A percentile compares a stretch with the other conserved stretches of the same genome.
Evolutionary conservation across 2,888 invertebrate genomes (phyloP).

Genomic region (Caenorhabditis sp.): DNA sequence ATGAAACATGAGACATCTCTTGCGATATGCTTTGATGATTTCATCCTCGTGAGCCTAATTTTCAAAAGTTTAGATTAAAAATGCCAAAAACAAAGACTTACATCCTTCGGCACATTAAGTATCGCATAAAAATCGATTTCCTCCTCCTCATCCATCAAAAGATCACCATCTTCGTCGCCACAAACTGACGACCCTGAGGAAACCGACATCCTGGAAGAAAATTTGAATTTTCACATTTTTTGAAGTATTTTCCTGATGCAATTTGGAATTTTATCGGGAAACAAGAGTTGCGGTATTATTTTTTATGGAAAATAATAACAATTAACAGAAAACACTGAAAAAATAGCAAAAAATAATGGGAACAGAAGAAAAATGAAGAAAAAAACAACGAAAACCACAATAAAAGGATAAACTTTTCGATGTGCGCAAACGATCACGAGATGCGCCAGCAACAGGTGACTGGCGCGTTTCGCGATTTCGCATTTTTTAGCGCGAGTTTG

Average conservation of each 20-base stretch:
- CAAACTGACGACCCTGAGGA: conserved; percentile 72
- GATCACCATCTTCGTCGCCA: conserved; percentile 72
- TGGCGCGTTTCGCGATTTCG: not conserved
- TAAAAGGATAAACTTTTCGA: too few relatives aligned
- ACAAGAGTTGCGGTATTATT: too few relatives aligned
- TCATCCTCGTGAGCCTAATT: conserved; percentile 94
- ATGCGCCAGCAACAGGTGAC: not conserved
- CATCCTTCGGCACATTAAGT: conserved; percentile 79
- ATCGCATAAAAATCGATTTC: conserved; percentile 82
- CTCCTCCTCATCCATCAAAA: conserved; percentile 75
- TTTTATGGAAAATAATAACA: not conserved
- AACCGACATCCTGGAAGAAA: conserved; percentile 65
- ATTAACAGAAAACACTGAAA: not conserved
- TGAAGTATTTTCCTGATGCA: conserved; percentile 33
- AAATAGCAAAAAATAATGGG: not conserved
- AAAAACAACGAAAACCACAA: not conserved
- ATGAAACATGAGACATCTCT: conserved; percentile 94
- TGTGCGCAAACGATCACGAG: not conserved
- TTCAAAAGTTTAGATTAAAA: too few relatives aligned
- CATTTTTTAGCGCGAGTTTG: not conserved
- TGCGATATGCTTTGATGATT: conserved; percentile 94
- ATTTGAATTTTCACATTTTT: not conserved
- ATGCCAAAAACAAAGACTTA: conserved; percentile 47
- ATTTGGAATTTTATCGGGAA: too few relatives aligned
- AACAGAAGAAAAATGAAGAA: not conserved